Evolutionary conservation across 2,888 invertebrate genomes (phyloP), one percentile per base, ranked within the genome.

Genomic region (Entomobrya multifasciata): DNA sequence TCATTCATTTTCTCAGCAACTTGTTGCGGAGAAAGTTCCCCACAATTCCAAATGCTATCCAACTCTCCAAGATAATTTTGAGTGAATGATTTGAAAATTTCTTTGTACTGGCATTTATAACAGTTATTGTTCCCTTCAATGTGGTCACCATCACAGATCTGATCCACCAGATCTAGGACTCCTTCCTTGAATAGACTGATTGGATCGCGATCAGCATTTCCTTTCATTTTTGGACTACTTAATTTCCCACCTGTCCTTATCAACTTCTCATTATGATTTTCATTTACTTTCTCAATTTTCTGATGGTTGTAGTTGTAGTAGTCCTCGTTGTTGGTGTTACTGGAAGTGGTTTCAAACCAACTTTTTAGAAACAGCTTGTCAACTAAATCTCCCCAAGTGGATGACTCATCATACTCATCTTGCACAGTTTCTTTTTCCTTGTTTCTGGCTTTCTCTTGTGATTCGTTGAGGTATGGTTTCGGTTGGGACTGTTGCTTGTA

Each of bases 21-120:
- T 20, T 77, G 25, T 2, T 44, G 6, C 0, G 4, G 36, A 11
- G 72, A 65, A 13, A 82, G 60, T 10, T 76, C 55, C 17, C 11
- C 20, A 17, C 25, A 62, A 6, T 17, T 25, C 55, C 52, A 62
- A 74, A 82, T 74, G 30, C 8, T 0, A 1, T 82, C 67, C 3
- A 83, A n/a, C 36, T 52, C 67, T 8, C 65, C 30, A 1, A 65
- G 10, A 25, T 67, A 44, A 15, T 52, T 6, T 13, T 27, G 0
- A 5, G 83, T 67, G 22, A 65, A 83, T 22, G 76, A 47, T 20
- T 49, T 65, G 67, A 83, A 76, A 13, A 52, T 62, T 5, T 83
- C 55, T 5, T 65, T 62, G 55, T 83, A 41, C 22, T 65, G 65
- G 11, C 83, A 83, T 17, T 65, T 77, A n/a, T 65, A 83, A n/a